Percentiles rank a stretch among this genome's conserved stretches.
These are phyloP conservation scores for Pangasius macronema DNA, from an alignment of 2,797 vertebrate species.

Conservation along the genomic window DNA sequence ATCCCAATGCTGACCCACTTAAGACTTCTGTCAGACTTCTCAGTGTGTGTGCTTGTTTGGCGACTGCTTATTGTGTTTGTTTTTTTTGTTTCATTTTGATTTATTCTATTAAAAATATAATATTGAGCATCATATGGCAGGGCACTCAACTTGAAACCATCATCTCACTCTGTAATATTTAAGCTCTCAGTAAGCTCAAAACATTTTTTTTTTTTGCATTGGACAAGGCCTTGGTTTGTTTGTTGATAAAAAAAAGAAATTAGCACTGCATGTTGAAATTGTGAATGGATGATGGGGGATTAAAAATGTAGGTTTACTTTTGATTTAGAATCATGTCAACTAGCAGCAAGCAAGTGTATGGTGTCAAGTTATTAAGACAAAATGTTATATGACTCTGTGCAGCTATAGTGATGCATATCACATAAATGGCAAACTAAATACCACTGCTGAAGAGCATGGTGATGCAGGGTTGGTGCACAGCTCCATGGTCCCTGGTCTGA, in stretches of 20 bases:
- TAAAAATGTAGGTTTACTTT: not conserved
- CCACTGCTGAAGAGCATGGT: not conserved
- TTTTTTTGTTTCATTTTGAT: constrained; percentile 10
- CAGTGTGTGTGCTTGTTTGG: not conserved
- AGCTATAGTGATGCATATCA: not conserved
- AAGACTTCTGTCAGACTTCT: constrained; percentile 19
- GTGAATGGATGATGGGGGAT: not conserved
- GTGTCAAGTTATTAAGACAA: not conserved
- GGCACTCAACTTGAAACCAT: not conserved
- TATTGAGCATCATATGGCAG: not conserved
- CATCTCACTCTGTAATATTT: not conserved
- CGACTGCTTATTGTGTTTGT: not conserved
- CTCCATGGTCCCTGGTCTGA: not conserved
- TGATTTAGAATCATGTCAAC: not conserved
- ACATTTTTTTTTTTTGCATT: not conserved
- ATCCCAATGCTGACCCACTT: constrained; percentile 27
- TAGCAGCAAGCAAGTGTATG: not conserved
- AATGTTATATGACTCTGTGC: not conserved
- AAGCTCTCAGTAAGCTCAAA: not conserved
- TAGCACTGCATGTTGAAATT: not conserved
- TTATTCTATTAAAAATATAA: not conserved
- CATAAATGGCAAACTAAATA: not conserved
- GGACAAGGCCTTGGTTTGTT: not conserved
- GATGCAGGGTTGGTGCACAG: not conserved
- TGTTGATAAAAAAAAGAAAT: not conserved